Evolutionary conservation across 1,140 invertebrate genomes (phyloP), one percentile per base, ranked within the genome.

Genomic region (Gerris buenoi): DNA sequence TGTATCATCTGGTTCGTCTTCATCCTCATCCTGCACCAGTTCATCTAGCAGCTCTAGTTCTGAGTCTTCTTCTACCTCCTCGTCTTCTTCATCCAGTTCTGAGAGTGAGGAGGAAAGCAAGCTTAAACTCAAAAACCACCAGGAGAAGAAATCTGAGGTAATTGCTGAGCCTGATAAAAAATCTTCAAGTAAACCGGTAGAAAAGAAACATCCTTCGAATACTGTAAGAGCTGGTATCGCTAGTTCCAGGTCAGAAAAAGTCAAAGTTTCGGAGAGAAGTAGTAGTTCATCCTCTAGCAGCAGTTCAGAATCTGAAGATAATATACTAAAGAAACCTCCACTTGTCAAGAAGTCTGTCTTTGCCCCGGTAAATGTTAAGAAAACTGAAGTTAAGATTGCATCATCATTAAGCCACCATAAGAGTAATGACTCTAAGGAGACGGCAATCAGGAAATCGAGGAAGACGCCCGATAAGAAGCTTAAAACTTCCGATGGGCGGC

Each of bases 401-500:
- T 46, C 33, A 10, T 10, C 33, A 10, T 18, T 46, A 10, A 18
- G 18, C 13, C 23, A 25, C 25, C 25, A 46, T 59, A 68, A 25
- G 28, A 27, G 26, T 27, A 18, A 46, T 5, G 33, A 46, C 5
- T 10, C 67, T 72, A 70, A 78, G 75, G 64, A 75, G 68, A 68
- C 64, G 68, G 80, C 80, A 72, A 80, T 78, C 73, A 79, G 79
- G 75, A 82, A 81, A 79, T 79, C 82, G 76, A 82, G 81, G 74
- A 86, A 84, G 81, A 81, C 85, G 82, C 85, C 85, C 76, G 86
- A 88, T 79, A 88, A 87, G 86, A 88, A 88, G 86, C 85, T 87
- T 86, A 88, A 88, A 88, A 87, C 86, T 87, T 87, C 86, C 85
- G 85, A 88, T 82, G 84, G 84, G 84, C 82, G 83, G 83, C 83